A percentile compares a stretch with the other conserved stretches of the same genome.
Conservation (phyloP, 1,140 invertebrate species). For the Himalopsyche phryganea region DNA sequence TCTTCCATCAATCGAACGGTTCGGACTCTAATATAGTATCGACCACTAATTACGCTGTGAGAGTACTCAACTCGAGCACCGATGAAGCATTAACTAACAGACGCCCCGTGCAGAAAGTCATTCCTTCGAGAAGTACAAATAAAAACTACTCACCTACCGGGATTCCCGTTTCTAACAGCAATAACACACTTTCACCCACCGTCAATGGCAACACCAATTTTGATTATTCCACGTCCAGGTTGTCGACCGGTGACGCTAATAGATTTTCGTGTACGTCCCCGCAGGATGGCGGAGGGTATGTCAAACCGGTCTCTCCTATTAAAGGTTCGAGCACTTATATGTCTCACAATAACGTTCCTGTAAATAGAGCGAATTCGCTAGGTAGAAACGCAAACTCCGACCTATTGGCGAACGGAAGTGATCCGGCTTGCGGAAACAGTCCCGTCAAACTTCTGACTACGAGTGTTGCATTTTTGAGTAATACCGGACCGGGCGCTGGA, state of each 20-base stretch:
- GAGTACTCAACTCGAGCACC: constrained; percentile 19
- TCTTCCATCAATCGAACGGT: constrained; percentile 24
- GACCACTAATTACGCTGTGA: constrained; percentile 3
- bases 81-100: constrained; percentile 32
- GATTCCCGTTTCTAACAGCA: constrained; percentile 35
- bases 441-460: constrained; percentile 55
- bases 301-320: constrained; percentile 69
- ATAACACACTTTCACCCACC: constrained; percentile 19
- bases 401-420: constrained; percentile 41
- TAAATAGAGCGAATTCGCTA: constrained; percentile 44
- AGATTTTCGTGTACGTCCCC: constrained; percentile 28
- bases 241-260: constrained; percentile 4
- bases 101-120: constrained; percentile 59
- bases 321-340: constrained; percentile 56
- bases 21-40: constrained; percentile 28
- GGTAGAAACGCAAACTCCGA: constrained; percentile 39
- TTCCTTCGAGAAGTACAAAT: constrained; percentile 53
- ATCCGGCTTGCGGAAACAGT: constrained; percentile 21
- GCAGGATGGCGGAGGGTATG: constrained; percentile 57
- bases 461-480: constrained; percentile 56
- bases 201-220: constrained; percentile 20
- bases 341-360: constrained; percentile 52
- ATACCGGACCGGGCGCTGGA: constrained; percentile 47
- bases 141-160: constrained; percentile 44
- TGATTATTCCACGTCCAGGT: constrained; percentile 16